phyloP scores from a whole-genome alignment of 2,888 invertebrate species.

The Drosophila nr. perissopoda region DNA sequence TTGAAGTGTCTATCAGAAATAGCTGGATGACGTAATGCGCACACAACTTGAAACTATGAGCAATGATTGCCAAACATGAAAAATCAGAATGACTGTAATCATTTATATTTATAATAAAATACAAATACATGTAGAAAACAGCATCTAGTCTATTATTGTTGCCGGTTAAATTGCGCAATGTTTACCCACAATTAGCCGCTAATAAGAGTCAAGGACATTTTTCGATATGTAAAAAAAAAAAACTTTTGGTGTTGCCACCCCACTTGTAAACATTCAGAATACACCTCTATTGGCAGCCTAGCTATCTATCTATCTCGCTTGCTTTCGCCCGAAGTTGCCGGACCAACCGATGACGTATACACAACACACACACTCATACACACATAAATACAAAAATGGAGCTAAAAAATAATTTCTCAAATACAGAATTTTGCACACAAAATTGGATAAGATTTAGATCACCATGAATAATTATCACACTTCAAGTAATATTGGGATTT shows the following conservation, averaged over 20 bases:
- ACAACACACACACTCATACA: conserved; percentile 45
- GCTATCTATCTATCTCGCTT: conserved; percentile 52
- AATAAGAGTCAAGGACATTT: conserved; percentile 72
- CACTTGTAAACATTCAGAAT: conserved; percentile 40
- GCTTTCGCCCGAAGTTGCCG: conserved; percentile 74
- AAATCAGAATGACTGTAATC: neutral
- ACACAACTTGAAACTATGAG: conserved; percentile 69
- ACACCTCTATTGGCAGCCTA: conserved; percentile 25
- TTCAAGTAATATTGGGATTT: conserved; percentile 60
- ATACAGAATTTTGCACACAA: conserved; percentile 48
- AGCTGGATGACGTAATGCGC: conserved; percentile 80
- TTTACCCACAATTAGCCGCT: conserved; percentile 25
- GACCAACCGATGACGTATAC: conserved; percentile 74
- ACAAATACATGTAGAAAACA: neutral
- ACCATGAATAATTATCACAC: conserved; percentile 21
- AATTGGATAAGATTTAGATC: neutral
- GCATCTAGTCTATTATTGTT: neutral
- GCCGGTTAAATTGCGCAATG: conserved; percentile 39
- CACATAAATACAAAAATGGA: conserved; percentile 44
- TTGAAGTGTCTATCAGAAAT: conserved; percentile 81
- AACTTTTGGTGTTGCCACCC: conserved; percentile 12
- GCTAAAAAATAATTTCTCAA: conserved; percentile 59
- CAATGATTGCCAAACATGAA: conserved; percentile 40
- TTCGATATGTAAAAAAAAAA: conserved; percentile 30
- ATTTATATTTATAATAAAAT: neutral